These are phyloP conservation scores for Forbesichthys papilliferus DNA, from an alignment of 2,113 vertebrate genomes.

Conservation along the genomic window DNA sequence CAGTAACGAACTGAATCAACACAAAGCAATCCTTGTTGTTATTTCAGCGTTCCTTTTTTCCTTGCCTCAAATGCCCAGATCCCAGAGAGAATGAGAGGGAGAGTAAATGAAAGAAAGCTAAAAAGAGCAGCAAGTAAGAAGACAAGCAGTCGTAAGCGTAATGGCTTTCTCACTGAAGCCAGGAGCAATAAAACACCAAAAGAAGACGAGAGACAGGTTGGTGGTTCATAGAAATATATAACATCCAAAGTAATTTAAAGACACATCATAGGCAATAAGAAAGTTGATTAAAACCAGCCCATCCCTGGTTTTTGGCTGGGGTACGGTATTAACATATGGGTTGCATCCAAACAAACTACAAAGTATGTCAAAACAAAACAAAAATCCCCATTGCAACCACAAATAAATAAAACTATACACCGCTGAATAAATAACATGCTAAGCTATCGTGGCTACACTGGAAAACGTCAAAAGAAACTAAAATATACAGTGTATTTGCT, in stretches of 20 bases:
- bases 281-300: slow-evolving; percentile 8
- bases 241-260: neutral
- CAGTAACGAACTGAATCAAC: slow-evolving; percentile 45
- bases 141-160: slow-evolving; percentile 23
- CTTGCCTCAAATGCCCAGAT: slow-evolving; percentile 15
- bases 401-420: slow-evolving; percentile 8
- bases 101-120: neutral
- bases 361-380: slow-evolving; percentile 25
- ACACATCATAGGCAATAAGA: slow-evolving; percentile 13
- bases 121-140: slow-evolving; percentile 29
- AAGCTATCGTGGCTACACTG: slow-evolving; percentile 6
- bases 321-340: slow-evolving; percentile 24
- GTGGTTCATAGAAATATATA: too few species aligned
- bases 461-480: slow-evolving; percentile 14
- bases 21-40: slow-evolving; percentile 47
- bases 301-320: neutral
- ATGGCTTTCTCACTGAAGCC: slow-evolving; percentile 47
- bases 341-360: slow-evolving; percentile 46
- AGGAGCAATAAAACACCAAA: slow-evolving; percentile 23
- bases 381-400: slow-evolving; percentile 1
- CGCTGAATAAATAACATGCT: slow-evolving; percentile 4
- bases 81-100: too few species aligned
- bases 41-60: slow-evolving; percentile 21
- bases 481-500: slow-evolving; percentile 1
- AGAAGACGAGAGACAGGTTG: neutral